Conservation (phyloP, 92 coral and sea anemone genomes). For the Parazoanthus swiftii region DNA sequence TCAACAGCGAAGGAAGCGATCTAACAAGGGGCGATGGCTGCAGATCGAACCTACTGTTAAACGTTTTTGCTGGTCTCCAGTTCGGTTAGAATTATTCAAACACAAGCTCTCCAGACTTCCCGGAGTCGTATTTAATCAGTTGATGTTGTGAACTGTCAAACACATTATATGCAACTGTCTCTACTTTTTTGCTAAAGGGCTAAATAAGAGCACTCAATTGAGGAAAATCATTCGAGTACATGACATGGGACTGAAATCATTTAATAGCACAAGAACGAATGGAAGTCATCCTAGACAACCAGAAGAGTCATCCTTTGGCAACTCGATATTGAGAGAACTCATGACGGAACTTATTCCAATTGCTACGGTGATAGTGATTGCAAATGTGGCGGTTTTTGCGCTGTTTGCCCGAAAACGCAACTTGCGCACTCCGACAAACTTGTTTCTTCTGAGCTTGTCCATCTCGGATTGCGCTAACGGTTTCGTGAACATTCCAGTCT, state of each 20-base stretch:
- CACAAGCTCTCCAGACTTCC: not conserved
- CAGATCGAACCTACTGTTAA: no score
- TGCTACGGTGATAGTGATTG: slow-evolving; percentile 10
- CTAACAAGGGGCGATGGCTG: not conserved
- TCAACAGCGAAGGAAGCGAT: not conserved
- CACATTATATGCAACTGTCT: no score
- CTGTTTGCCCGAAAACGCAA: slow-evolving; percentile 20
- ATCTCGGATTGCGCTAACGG: slow-evolving; percentile 32
- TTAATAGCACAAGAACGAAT: not conserved
- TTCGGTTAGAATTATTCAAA: not conserved
- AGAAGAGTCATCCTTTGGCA: not conserved
- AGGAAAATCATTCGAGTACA: no score
- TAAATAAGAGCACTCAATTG: no score
- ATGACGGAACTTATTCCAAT: not conserved
- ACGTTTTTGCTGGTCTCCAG: not conserved
- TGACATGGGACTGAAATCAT: not conserved
- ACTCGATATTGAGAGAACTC: not conserved
- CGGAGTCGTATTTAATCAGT: not conserved
- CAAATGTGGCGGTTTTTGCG: slow-evolving; percentile 3
- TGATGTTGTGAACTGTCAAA: not conserved
- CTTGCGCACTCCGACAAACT: slow-evolving; percentile 35
- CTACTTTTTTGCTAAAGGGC: no score
- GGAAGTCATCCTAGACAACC: not conserved
- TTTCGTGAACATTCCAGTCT: slow-evolving; percentile 23
- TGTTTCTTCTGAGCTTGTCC: slow-evolving; percentile 40